Conservation (phyloP, 2,888 invertebrate genomes). For the Orthosia cruda region DNA sequence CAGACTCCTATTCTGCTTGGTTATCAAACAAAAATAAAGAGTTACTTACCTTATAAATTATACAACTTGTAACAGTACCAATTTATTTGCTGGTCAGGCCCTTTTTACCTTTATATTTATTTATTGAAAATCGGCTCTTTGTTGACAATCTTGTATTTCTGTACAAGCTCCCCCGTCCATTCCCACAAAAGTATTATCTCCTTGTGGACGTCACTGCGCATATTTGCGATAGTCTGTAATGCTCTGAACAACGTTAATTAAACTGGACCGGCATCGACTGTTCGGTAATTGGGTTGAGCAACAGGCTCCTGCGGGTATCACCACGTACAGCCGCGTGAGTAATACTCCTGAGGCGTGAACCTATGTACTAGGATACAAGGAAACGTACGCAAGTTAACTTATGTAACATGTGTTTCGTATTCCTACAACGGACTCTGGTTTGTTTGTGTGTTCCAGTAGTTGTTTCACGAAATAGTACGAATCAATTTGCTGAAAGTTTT, state of each 20-base stretch:
- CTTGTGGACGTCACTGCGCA: constrained; percentile 26
- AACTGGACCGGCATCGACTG: constrained; percentile 59
- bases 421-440: constrained; percentile 40
- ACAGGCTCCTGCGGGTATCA: constrained; percentile 72
- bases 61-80: no score
- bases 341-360: constrained; percentile 52
- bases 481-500: constrained; percentile 35
- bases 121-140: background rate
- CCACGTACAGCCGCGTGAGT: constrained; percentile 54
- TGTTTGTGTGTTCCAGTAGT: constrained; percentile 21
- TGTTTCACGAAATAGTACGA: constrained; percentile 4
- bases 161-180: background rate
- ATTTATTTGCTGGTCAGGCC: no score
- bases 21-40: no score
- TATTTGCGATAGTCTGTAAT: constrained; percentile 67
- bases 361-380: constrained; percentile 15
- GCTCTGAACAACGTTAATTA: constrained; percentile 74
- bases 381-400: constrained; percentile 21
- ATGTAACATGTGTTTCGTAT: constrained; percentile 41
- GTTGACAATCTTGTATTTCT: no score
- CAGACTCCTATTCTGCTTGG: background rate
- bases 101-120: no score
- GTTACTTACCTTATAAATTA: no score
- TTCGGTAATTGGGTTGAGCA: constrained; percentile 73
- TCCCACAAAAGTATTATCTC: constrained; percentile 34